Evolutionary conservation across 2,113 vertebrate species (phyloP), one percentile per base, ranked within the genome.

Genomic region (Geococcyx californianus): DNA sequence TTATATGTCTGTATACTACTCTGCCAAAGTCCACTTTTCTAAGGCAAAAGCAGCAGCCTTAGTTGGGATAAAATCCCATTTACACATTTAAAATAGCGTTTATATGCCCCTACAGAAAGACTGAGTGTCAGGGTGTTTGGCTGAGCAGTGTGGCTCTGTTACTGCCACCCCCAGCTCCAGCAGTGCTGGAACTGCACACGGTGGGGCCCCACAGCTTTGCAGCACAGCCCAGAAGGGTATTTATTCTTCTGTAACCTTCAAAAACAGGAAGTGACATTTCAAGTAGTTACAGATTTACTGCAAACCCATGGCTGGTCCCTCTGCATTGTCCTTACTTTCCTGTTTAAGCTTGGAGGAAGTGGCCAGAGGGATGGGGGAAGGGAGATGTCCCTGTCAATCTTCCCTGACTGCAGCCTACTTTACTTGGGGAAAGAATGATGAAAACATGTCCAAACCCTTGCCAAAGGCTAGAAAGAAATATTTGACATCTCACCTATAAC

Each of bases 401-500:
- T 42, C 77, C 76, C 72, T 33, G 51, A 93, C 45, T 56, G 63
- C 55, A 83, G 69, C 55, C 52, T 79, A 16, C 25, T 67, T 77
- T 88, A 62, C 89, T 94, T 80, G 70, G 81, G 74, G 90, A 44
- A 95, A 96, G 75, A 94, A 90, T 86, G 84, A 92, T 81, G 93
- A 97, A 98, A 98, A 97, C 67, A 52, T 84, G 36, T 60, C 74
- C 81, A 96, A 96, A 92, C n/a, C 38, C 52, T 94, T 97, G 97
- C 97, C 97, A 98, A 90, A 95, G 81, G 23, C 77, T 94, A 8
- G 0, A 86, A 84, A 96, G 92, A 97, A 98, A 95, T 98, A 97
- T 97, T 97, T 98, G 98, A 98, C 98, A 97, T 97, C 96, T 98
- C 96, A 98, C 97, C 97, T 96, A 92, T 60, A 96, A 96, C 94